A percentile compares a stretch with the other conserved stretches of the same genome.
phyloP scores from a whole-genome alignment of 2,113 vertebrate species.

The Nannospalax galili region DNA sequence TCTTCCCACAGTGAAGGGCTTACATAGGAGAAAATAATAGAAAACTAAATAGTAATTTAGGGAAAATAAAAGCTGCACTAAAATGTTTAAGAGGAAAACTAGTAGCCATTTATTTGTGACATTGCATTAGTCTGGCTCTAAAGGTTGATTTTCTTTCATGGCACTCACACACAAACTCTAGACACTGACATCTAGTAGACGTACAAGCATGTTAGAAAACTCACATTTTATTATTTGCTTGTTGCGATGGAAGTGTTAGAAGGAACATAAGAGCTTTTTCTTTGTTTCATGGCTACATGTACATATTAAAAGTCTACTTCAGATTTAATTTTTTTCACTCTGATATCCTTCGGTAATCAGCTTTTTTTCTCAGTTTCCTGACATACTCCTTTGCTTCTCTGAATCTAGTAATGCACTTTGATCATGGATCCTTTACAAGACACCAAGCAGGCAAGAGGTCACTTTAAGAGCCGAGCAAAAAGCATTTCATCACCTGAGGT shows the following conservation, averaged over 20 bases:
- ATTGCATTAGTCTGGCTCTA: conserved; percentile 73
- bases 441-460: conserved; percentile 31
- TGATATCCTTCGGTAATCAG: conserved; percentile 57
- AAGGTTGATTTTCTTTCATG: conserved; percentile 76
- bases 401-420: conserved; percentile 67
- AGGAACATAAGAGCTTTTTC: conserved; percentile 72
- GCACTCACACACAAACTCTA: conserved; percentile 43
- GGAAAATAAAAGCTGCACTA: conserved; percentile 84
- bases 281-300: conserved; percentile 73
- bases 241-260: conserved; percentile 65
- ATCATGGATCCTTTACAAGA: conserved; percentile 64
- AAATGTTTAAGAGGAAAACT: conserved; percentile 79
- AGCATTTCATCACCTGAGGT: conserved; percentile 57
- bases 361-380: conserved; percentile 60
- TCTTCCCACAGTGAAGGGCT: conserved; percentile 70
- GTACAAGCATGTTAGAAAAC: conserved; percentile 73
- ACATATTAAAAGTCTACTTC: conserved; percentile 76
- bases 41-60: conserved; percentile 77
- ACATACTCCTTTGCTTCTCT: conserved; percentile 62
- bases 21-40: conserved; percentile 73
- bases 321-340: conserved; percentile 65
- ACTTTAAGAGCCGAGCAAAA: conserved; percentile 55
- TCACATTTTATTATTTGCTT: conserved; percentile 79
- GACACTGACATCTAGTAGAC: conserved; percentile 69
- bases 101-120: conserved; percentile 79